phyloP scores from a whole-genome alignment of 2,888 invertebrate genomes.

The Podabrus alpinus region DNA sequence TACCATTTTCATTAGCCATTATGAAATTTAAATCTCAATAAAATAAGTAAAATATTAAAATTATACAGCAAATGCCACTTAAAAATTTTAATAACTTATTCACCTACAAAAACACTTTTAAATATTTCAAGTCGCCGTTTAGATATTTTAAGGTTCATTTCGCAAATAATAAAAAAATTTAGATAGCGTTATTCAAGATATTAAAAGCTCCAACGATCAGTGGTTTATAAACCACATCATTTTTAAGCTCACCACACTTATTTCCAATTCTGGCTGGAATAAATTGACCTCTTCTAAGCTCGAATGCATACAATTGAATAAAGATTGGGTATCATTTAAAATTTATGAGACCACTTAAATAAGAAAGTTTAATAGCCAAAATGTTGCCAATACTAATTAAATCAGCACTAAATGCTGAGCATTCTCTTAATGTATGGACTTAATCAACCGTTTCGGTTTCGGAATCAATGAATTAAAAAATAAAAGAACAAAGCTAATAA shows the following conservation, averaged over 20 bases:
- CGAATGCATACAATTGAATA: slow-evolving; percentile 22
- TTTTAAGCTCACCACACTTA: not conserved
- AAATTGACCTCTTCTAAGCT: slow-evolving; percentile 16
- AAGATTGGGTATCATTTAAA: slow-evolving; percentile 26
- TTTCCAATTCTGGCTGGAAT: slow-evolving; percentile 12
- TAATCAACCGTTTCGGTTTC: not conserved
- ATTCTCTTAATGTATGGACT: not conserved
- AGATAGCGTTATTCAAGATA: not conserved
- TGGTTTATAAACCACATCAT: not conserved
- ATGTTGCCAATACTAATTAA: slow-evolving; percentile 3
- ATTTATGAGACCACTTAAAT: slow-evolving; percentile 26
- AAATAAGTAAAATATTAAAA: not conserved
- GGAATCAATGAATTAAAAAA: not conserved
- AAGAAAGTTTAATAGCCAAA: slow-evolving; percentile 6
- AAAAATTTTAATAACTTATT: not conserved
- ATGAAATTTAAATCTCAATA: not conserved
- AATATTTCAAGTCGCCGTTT: not conserved
- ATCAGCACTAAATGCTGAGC: not conserved
- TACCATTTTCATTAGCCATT: not conserved
- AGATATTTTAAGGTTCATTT: not conserved
- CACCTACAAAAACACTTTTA: not conserved
- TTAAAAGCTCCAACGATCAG: not conserved
- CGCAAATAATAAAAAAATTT: not conserved
- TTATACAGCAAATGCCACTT: not conserved
- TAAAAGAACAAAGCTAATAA: not conserved